Base-by-base conservation (phyloP, 2,797 vertebrate species). In the Ctenosaura bakeri region DNA sequence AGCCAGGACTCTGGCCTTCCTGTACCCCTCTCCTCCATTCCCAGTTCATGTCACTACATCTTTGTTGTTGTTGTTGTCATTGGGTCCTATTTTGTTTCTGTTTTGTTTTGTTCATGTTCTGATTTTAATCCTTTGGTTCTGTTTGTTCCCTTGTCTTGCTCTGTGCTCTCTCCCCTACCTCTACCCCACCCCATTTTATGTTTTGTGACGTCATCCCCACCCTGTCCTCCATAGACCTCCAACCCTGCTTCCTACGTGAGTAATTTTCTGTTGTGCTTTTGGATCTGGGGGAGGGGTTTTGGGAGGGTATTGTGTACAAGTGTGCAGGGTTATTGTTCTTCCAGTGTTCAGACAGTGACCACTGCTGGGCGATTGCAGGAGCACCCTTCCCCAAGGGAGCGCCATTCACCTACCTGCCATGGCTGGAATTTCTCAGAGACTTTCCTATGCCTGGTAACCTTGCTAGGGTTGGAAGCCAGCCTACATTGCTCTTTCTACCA, bases 161-260 rank as follows among this genome's bases (percentile, higher is more conserved):
- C 80, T 73, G 50, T 76, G 77, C 77, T 64, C 77, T 62, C 29
- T 76, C 42, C 69, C 38, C 26, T 29, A 20, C 22, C 13, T 78
- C 26, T 18, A 12, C n/a, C 83, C 0, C 12, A 46, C 22, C 46
- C 18, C 80, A 62, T 87, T 78, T 83, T 83, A 7, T 83, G 78
- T 92, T 92, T 1, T 93, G 95, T 95, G 90, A 89, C 85, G 81
- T 94, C 93, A 74, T 94, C 90, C 94, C 0, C 93, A 93, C 94
- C 90, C 78, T 38, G 85, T 92, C 90, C 54, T 93, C 92, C 95
- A 93, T 95, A 96, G 96, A 88, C 90, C 87, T 95, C 92, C 94
- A 88, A 93, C 95, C 35, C 64, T 86, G 54, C 92, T 88, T 94
- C 92, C 76, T 95, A 95, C 54, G 94, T 95, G 93, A 95, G 94